Conservation (phyloP, 2,113 vertebrate genomes). For the Xiphophorus couchianus region DNA sequence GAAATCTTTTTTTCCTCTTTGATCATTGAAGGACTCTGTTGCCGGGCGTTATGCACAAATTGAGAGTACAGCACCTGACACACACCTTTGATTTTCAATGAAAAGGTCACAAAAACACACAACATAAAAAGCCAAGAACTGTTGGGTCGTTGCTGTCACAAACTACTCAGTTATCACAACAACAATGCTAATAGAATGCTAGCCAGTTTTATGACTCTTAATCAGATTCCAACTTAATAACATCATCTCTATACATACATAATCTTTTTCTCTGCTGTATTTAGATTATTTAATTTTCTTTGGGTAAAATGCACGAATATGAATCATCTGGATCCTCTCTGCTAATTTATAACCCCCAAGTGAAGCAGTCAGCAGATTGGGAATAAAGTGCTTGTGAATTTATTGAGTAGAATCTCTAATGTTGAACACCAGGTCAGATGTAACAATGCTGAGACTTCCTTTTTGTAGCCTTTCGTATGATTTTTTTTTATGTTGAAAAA, state of each 20-base stretch:
- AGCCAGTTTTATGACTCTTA: no score
- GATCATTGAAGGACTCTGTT: background rate
- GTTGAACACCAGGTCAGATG: background rate
- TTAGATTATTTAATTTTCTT: background rate
- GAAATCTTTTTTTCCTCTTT: background rate
- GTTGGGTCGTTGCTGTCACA: background rate
- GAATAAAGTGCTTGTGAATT: background rate
- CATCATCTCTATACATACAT: background rate
- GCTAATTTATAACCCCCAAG: no score
- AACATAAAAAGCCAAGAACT: background rate
- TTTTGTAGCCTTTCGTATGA: background rate
- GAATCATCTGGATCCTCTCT: no score
- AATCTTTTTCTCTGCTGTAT: background rate
- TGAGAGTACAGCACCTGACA: background rate
- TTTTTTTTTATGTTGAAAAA: no score
- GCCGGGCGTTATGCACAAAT: background rate
- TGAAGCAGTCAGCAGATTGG: no score
- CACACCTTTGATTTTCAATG: background rate
- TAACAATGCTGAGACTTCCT: background rate
- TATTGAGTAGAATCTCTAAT: background rate
- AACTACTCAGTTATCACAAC: background rate
- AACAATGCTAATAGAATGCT: background rate
- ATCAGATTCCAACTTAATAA: background rate
- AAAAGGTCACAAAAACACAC: background rate
- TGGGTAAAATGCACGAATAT: background rate